phyloP scores from a whole-genome alignment of 2,113 vertebrate genomes.

The Psittacus erithacus region DNA sequence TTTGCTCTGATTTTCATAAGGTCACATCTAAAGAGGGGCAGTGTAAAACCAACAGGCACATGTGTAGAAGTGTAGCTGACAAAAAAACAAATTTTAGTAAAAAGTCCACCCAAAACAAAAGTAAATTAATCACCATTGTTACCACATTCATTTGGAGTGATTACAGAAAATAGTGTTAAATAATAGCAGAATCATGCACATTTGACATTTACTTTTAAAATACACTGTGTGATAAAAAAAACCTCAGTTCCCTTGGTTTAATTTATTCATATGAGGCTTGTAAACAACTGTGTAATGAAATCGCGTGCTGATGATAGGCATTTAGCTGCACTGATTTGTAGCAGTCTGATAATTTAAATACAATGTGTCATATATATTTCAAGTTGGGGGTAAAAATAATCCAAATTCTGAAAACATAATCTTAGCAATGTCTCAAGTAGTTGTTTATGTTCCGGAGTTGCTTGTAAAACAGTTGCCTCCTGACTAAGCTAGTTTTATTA shows the following conservation, averaged over 20 bases:
- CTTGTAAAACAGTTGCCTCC: neutral
- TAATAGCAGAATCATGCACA: neutral
- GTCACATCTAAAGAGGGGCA: neutral
- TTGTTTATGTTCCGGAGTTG: neutral
- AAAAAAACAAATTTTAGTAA: neutral
- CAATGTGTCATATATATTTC: neutral
- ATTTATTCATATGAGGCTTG: neutral
- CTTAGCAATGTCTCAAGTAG: neutral
- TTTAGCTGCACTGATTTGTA: neutral
- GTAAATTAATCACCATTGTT: neutral
- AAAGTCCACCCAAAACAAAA: neutral
- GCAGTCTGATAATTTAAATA: neutral
- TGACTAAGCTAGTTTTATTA: constrained; percentile 1
- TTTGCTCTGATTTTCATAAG: constrained; percentile 6
- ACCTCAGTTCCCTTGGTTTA: neutral
- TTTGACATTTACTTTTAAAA: neutral
- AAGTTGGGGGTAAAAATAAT: neutral
- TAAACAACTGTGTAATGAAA: neutral
- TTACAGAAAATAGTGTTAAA: neutral
- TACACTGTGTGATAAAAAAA: neutral
- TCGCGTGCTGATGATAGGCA: neutral
- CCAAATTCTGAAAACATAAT: neutral
- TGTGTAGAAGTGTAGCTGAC: neutral
- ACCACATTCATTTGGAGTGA: neutral
- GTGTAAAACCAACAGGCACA: neutral